phyloP scores from a whole-genome alignment of 2,113 vertebrate species.

The Spilogale gracilis region DNA sequence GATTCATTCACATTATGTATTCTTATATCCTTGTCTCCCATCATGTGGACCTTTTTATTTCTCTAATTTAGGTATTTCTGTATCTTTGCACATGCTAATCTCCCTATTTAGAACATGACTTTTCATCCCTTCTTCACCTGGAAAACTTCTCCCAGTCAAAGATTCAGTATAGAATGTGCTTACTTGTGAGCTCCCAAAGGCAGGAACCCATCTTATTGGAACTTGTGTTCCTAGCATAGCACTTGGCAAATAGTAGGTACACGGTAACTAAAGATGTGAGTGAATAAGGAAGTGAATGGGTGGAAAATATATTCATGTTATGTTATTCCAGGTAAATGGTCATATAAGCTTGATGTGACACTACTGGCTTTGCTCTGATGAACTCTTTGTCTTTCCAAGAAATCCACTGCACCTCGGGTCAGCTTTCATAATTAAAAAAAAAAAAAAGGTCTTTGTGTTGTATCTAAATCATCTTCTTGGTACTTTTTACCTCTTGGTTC shows the following conservation, averaged over 20 bases:
- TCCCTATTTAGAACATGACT: background rate
- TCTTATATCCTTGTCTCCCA: background rate
- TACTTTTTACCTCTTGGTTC: background rate
- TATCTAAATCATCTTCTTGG: background rate
- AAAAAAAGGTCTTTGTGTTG: background rate
- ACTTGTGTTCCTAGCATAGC: background rate
- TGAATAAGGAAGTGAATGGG: background rate
- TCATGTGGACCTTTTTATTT: background rate
- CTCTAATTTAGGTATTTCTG: constrained; percentile 2
- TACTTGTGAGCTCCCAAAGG: background rate
- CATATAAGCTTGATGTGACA: background rate
- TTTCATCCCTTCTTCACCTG: background rate
- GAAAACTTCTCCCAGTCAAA: background rate
- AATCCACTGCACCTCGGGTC: background rate
- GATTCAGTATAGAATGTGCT: background rate
- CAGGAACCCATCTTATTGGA: background rate
- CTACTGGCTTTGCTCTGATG: background rate
- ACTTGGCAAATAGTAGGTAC: background rate
- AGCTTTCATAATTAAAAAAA: background rate
- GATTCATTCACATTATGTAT: background rate
- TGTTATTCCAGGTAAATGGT: background rate
- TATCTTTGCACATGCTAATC: background rate
- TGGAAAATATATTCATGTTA: background rate
- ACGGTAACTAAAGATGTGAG: background rate
- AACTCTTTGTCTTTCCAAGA: background rate